Evolutionary conservation across 2,888 invertebrate species (phyloP).

Genomic region (Cataglyphis albicans): DNA sequence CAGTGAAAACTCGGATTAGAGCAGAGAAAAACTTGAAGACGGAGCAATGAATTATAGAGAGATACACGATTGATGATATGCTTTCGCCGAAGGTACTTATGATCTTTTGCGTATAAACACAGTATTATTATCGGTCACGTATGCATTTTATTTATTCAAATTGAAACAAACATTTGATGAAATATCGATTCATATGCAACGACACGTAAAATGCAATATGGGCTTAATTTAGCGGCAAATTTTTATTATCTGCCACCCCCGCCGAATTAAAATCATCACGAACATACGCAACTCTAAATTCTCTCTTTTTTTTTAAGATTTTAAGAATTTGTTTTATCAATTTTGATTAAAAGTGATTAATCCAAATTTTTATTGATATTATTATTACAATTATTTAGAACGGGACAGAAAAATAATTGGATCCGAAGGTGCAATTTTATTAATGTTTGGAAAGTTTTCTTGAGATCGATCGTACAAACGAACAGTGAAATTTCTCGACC

Average conservation of each 20-base stretch:
- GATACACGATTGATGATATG: slow-evolving; percentile 1
- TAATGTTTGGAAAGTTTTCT: background rate
- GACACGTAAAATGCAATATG: slow-evolving; percentile 22
- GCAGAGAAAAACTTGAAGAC: background rate
- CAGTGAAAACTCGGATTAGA: background rate
- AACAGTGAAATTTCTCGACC: background rate
- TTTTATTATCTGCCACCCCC: slow-evolving; percentile 2
- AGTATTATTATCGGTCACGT: slow-evolving; percentile 54
- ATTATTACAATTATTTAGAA: background rate
- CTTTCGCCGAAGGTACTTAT: slow-evolving; percentile 42
- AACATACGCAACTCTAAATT: background rate
- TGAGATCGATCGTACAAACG: background rate
- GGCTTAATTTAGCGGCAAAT: slow-evolving; percentile 29
- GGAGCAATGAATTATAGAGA: slow-evolving; percentile 23
- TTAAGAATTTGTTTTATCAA: background rate
- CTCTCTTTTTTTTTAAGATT: background rate
- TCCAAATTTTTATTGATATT: background rate
- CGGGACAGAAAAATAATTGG: background rate
- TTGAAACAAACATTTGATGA: background rate
- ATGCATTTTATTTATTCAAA: slow-evolving; percentile 51
- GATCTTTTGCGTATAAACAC: slow-evolving; percentile 45
- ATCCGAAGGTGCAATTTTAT: background rate
- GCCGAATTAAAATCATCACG: slow-evolving; percentile 25
- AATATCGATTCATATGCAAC: slow-evolving; percentile 1
- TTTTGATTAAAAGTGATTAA: background rate